Evolutionary conservation across 2,888 invertebrate species (phyloP).

Genomic region (Miltochrista miniata): DNA sequence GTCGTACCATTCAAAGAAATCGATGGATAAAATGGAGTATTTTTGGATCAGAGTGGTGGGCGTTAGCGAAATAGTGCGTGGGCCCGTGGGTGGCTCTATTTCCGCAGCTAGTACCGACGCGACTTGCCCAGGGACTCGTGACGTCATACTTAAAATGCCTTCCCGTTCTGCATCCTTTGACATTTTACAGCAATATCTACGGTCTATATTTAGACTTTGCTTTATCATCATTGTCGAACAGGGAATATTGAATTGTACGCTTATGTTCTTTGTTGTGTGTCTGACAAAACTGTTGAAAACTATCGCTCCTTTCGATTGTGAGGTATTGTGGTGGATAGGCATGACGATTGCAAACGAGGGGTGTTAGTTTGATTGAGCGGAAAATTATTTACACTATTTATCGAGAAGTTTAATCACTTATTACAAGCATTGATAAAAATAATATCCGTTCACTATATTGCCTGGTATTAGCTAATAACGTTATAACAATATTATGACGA

Average conservation of each 20-base stretch:
- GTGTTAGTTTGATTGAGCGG: too few relatives aligned
- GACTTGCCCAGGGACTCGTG: constrained; percentile 31
- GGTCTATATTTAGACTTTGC: constrained; percentile 24
- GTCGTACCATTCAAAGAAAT: background rate
- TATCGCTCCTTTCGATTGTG: background rate
- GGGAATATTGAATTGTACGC: background rate
- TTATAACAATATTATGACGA: too few relatives aligned
- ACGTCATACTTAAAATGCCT: constrained; percentile 33
- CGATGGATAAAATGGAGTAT: constrained; percentile 16
- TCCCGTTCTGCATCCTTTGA: constrained; percentile 20
- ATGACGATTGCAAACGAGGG: too few relatives aligned
- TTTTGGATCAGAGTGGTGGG: constrained; percentile 30
- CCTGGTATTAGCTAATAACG: too few relatives aligned
- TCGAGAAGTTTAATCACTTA: too few relatives aligned
- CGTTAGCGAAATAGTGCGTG: constrained; percentile 44
- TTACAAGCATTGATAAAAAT: too few relatives aligned
- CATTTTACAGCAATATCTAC: constrained; percentile 23
- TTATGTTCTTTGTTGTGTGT: background rate
- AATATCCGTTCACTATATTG: too few relatives aligned
- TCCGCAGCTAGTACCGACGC: constrained; percentile 41
- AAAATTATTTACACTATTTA: too few relatives aligned
- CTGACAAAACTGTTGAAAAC: background rate
- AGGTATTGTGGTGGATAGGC: too few relatives aligned
- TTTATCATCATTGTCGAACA: background rate
- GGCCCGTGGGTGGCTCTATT: constrained; percentile 53